A percentile compares a stretch with the other conserved stretches of the same genome.
phyloP scores from a whole-genome alignment of 2,888 invertebrate species.

The Drosophila emarginata region DNA sequence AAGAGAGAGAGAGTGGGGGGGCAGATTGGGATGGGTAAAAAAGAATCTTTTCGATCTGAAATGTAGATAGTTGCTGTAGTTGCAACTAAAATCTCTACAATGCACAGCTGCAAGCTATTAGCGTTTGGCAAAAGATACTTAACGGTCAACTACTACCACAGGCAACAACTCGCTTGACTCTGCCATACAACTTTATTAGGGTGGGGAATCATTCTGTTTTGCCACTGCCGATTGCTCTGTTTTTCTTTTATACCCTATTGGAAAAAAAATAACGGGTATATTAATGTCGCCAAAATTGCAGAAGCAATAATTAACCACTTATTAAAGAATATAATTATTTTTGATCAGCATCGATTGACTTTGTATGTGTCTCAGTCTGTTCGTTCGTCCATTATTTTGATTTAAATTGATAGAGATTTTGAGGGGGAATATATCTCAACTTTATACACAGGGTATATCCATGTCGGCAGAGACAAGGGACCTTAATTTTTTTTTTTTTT shows the following conservation, averaged over 20 bases:
- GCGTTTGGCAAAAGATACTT: conserved; percentile 46
- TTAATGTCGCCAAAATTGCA: too few species aligned
- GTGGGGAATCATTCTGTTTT: not conserved
- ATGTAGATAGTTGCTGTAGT: conserved; percentile 26
- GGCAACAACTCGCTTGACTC: conserved; percentile 16
- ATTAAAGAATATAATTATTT: too few species aligned
- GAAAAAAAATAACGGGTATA: too few species aligned
- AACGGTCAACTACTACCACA: conserved; percentile 33
- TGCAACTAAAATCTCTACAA: conserved; percentile 13
- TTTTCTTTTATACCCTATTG: not conserved
- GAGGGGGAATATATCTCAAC: too few species aligned
- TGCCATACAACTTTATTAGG: conserved; percentile 43
- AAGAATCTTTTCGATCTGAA: conserved; percentile 28
- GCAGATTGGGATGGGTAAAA: not conserved
- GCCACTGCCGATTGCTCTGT: not conserved
- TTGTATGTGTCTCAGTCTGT: too few species aligned
- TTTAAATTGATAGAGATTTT: too few species aligned
- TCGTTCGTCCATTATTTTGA: too few species aligned
- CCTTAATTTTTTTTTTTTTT: not conserved
- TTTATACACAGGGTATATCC: too few species aligned
- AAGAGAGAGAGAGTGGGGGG: not conserved
- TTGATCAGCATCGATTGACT: too few species aligned
- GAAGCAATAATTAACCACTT: too few species aligned
- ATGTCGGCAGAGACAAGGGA: too few species aligned
- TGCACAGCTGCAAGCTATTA: conserved; percentile 69